Base-by-base conservation (phyloP, 2,113 vertebrate species). In the Lamprotornis superbus region DNA sequence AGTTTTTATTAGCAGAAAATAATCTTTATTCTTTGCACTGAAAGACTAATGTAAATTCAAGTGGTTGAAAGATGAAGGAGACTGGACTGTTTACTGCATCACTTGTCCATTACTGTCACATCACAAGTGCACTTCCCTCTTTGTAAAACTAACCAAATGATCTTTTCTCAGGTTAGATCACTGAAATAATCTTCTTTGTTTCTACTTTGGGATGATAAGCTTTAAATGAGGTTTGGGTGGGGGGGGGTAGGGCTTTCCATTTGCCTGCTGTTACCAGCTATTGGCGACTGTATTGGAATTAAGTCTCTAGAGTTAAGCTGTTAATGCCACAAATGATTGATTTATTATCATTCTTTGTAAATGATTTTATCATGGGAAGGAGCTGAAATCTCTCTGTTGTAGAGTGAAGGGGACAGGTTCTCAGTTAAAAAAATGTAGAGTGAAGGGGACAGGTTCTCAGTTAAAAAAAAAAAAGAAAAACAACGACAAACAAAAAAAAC, bases 181-280 rank as follows among this genome's bases (percentile, higher is more conserved):
- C 73, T 94, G 90, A 73, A 95, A 88, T 83, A 95, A 94, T 90
- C 68, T 68, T 89, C 87, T 90, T 95, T 88, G 22, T 91, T 95
- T 91, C 63, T 94, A 91, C 94, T 90, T 93, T 78, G 44, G 73
- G 89, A 87, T 89, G 77, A 82, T 91, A 57, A 80, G 53, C 14
- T 94, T 83, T 87, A 91, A 94, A 87, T 77, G 65, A 85, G 68
- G 81, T 87, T 94, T 85, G 69, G 24, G 24, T 16, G 42, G 7
- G 42, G 28, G 17, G 17, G 89, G 49, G 20, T 78, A 78, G 74
- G 37, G 76, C 57, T 94, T 94, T 86, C 60, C 31, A 37, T 69
- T 96, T 92, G 70, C 77, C 74, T 82, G 40, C 56, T 93, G 46
- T 91, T 89, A 13, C 18, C 50, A 80, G 59, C 70, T 81, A 52